These are phyloP conservation scores for Conistra vaccinii DNA, from an alignment of 2,888 invertebrate species.

Conservation along the genomic window DNA sequence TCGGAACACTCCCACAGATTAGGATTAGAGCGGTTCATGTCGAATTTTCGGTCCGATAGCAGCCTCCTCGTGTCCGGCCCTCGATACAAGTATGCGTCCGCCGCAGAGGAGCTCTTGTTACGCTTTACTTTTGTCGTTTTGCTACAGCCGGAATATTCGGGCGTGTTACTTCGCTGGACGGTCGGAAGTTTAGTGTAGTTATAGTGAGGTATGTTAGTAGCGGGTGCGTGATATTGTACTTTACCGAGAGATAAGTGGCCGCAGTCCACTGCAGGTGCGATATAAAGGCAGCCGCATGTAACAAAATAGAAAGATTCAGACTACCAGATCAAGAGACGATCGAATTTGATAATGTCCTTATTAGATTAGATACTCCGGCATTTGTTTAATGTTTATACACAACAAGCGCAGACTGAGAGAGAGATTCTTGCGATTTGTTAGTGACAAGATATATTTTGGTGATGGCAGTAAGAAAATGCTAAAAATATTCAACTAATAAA, in stretches of 20 bases:
- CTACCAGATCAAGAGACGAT: constrained; percentile 66
- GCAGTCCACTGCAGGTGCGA: constrained; percentile 92
- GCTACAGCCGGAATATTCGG: constrained; percentile 80
- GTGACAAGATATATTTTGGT: constrained; percentile 67
- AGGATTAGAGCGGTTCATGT: constrained; percentile 88
- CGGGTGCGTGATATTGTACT: constrained; percentile 93
- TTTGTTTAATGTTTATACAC: constrained; percentile 51
- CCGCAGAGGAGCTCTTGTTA: constrained; percentile 89
- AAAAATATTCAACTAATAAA: constrained; percentile 55
- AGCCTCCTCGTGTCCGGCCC: constrained; percentile 83
- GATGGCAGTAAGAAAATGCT: constrained; percentile 66
- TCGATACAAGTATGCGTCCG: constrained; percentile 82
- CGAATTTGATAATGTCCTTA: constrained; percentile 41
- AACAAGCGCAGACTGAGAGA: constrained; percentile 63
- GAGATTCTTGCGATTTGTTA: constrained; percentile 68
- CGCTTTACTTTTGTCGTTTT: constrained; percentile 85
- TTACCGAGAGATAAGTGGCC: constrained; percentile 92
- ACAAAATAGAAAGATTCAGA: constrained; percentile 90
- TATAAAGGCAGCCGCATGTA: constrained; percentile 91
- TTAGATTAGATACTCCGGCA: constrained; percentile 44
- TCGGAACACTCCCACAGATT: constrained; percentile 85
- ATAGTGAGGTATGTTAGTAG: constrained; percentile 88
- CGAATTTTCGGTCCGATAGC: constrained; percentile 83
- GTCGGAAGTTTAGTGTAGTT: constrained; percentile 84
- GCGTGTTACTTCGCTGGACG: constrained; percentile 82